These are phyloP conservation scores for Leptinotarsa lineolata DNA, from an alignment of 1,140 invertebrate genomes.

Conservation along the genomic window DNA sequence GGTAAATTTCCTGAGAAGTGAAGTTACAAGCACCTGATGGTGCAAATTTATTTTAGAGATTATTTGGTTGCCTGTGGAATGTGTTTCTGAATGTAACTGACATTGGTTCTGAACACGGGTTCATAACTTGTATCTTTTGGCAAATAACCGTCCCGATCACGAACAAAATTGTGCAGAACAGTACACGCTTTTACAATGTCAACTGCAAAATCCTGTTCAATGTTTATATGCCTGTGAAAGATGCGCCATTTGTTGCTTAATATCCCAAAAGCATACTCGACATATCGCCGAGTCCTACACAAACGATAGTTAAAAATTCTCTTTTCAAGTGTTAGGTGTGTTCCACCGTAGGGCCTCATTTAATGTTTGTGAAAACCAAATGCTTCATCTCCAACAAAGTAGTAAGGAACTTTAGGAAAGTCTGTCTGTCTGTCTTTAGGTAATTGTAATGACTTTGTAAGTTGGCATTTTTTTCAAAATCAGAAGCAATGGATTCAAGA, in stretches of 20 bases:
- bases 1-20: no score
- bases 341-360: conserved; percentile 54
- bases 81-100: no score
- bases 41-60: no score
- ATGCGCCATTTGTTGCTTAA: conserved; percentile 43
- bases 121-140: conserved; percentile 14
- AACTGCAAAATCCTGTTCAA: conserved; percentile 11
- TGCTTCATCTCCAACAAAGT: conserved; percentile 51
- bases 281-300: conserved; percentile 39
- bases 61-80: no score
- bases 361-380: conserved; percentile 50
- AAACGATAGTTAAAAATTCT: conserved; percentile 28
- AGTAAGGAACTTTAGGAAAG: conserved; percentile 35
- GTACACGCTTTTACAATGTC: conserved; percentile 14
- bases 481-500: conserved; percentile 44
- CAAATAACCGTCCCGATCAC: conserved; percentile 19
- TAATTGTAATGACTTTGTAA: conserved; percentile 29
- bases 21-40: no score
- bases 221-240: conserved; percentile 35
- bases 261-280: conserved; percentile 17
- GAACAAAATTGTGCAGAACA: conserved; percentile 18
- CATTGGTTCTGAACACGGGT: no score
- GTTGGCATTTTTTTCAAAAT: conserved; percentile 43
- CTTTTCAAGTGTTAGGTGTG: conserved; percentile 33
- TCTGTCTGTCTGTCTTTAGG: conserved; percentile 27